Evolutionary conservation across 2,888 invertebrate genomes (phyloP), one percentile per base, ranked within the genome.

Genomic region (Himalopsyche japonica): DNA sequence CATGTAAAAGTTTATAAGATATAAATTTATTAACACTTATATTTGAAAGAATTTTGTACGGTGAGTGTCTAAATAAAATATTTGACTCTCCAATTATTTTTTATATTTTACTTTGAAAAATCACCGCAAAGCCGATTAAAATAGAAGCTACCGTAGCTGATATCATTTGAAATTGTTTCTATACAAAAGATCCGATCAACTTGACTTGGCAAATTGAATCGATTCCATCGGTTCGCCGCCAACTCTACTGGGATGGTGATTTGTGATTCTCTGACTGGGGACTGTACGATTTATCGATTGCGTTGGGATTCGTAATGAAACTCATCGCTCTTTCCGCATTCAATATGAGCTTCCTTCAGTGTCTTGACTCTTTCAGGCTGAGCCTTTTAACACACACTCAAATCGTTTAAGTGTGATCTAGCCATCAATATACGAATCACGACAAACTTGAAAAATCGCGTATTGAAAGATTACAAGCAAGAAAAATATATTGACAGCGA

Each of bases 261-360:
- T 86, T 86, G 84, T 82, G 81, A 76, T 32, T 49, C 43, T 30
- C 76, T 37, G 15, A 77, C 77, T 80, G 43, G 49, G 80, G 84
- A 82, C 47, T 82, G 78, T 30, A 79, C 48, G 82, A 86, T 83
- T 81, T 84, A 86, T 86, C 79, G 84, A 83, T 81, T 83, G 84
- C 81, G 84, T 81, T 76, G 78, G 70, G 81, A 84, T 81, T 43
- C 48, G 82, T 86, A 84, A 86, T 86, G 86, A 84, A 84, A 81
- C 30, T 37, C 83, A 86, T 86, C 81, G 80, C 64, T 83, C 83
- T 81, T 79, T 49, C 27, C 78, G 57, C 48, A 76, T 82, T 30
- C 79, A 76, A 83, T 80, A 76, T 80, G 80, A 83, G 80, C n/a
- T 20, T 37, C 37, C 37, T 43, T 49, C 70, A 76, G 47, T 32